Evolutionary conservation across 2,888 invertebrate genomes (phyloP).

Genomic region (Neuroscelio doddi): DNA sequence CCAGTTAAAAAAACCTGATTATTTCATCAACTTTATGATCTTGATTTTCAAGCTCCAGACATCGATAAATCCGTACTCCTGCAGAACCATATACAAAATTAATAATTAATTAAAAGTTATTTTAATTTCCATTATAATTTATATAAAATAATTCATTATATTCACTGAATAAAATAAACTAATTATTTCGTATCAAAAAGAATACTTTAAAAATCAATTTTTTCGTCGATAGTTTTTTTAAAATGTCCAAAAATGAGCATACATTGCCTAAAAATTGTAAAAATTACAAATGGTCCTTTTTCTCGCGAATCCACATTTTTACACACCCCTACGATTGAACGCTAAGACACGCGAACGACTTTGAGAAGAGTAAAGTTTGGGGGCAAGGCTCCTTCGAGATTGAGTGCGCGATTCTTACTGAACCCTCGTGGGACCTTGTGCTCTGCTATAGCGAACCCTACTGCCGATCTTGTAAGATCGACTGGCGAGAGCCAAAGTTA

Average conservation of each 20-base stretch:
- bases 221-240: too few species aligned
- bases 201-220: too few species aligned
- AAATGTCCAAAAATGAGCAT: slow-evolving; percentile 6
- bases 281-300: slow-evolving; percentile 13
- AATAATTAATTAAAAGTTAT: too few species aligned
- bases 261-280: slow-evolving; percentile 5
- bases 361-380: slow-evolving; percentile 14
- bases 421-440: slow-evolving; percentile 64
- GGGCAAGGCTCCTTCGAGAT: slow-evolving; percentile 60
- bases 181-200: too few species aligned
- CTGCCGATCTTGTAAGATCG: slow-evolving; percentile 48
- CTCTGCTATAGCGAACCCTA: slow-evolving; percentile 65
- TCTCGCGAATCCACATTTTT: slow-evolving; percentile 26
- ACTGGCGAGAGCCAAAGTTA: slow-evolving; percentile 48
- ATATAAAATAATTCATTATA: too few species aligned
- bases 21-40: background rate
- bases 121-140: too few species aligned
- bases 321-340: slow-evolving; percentile 24
- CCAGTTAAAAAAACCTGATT: background rate
- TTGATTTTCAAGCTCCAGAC: too few species aligned
- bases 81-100: too few species aligned
- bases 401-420: slow-evolving; percentile 68
- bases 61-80: too few species aligned
- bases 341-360: slow-evolving; percentile 1
- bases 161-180: too few species aligned